Conservation (phyloP, 1,140 invertebrate species). For the Sarcophaga peregrina region DNA sequence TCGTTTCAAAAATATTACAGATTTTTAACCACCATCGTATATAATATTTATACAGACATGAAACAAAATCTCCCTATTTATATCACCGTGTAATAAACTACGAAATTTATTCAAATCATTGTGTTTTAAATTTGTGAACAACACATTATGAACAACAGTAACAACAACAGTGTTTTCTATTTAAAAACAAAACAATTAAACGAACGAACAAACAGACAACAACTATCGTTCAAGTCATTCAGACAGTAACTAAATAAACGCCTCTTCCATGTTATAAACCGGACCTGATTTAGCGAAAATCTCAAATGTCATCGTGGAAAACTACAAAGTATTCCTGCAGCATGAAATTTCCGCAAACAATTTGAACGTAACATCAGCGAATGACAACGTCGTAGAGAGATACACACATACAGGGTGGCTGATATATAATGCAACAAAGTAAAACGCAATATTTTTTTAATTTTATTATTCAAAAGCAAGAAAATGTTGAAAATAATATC, state of each 20-base stretch:
- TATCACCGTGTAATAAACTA: neutral
- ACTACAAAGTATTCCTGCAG: neutral
- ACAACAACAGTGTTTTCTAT: neutral
- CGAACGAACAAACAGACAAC: neutral
- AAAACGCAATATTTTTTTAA: too few species aligned
- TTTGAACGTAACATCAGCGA: too few species aligned
- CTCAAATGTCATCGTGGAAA: constrained; percentile 16
- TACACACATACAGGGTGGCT: too few species aligned
- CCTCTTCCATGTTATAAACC: constrained; percentile 15
- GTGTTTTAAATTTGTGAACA: neutral
- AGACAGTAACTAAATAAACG: neutral
- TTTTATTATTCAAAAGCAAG: too few species aligned
- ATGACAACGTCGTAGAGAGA: too few species aligned
- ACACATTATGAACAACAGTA: neutral
- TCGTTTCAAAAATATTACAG: too few species aligned
- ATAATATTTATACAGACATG: too few species aligned
- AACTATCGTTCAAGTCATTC: neutral
- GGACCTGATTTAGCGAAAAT: constrained; percentile 2
- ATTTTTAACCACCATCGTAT: too few species aligned
- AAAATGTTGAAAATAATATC: too few species aligned
- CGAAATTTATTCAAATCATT: neutral
- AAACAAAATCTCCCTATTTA: neutral
- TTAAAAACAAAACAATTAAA: neutral
- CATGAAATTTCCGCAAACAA: constrained; percentile 15
- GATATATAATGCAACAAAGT: too few species aligned